Conservation (phyloP, 2,888 invertebrate species). For the Erebia epiphron region DNA sequence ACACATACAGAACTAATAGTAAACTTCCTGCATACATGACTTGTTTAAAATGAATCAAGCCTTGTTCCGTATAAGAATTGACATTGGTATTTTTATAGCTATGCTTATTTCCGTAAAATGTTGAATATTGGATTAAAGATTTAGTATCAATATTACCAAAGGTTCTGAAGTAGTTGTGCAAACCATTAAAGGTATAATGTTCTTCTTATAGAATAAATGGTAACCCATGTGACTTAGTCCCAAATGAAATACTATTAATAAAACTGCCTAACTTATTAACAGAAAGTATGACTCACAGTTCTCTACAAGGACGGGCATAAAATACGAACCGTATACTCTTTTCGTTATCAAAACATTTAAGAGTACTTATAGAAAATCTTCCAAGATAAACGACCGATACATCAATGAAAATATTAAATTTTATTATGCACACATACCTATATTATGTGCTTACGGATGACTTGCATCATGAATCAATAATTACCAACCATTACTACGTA, state of each 20-base stretch:
- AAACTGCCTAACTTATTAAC: neutral
- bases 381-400: neutral
- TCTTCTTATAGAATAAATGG: neutral
- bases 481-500: neutral
- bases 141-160: no score
- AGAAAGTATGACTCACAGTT: neutral
- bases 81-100: constrained; percentile 18
- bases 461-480: neutral
- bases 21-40: constrained; percentile 37
- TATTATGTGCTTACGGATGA: neutral
- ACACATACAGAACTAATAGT: constrained; percentile 43
- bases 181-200: no score
- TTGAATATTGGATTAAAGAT: neutral
- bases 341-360: neutral
- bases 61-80: constrained; percentile 19
- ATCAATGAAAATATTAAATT: neutral
- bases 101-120: neutral
- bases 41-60: constrained; percentile 26
- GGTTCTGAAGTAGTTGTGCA: no score
- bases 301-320: constrained; percentile 3
- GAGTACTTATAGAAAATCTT: neutral
- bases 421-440: neutral
- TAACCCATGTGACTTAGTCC: neutral
- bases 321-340: neutral
- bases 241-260: neutral